A percentile compares a stretch with the other conserved stretches of the same genome.
phyloP scores from a whole-genome alignment of 1,140 invertebrate genomes.

The Cydia fagiglandana region DNA sequence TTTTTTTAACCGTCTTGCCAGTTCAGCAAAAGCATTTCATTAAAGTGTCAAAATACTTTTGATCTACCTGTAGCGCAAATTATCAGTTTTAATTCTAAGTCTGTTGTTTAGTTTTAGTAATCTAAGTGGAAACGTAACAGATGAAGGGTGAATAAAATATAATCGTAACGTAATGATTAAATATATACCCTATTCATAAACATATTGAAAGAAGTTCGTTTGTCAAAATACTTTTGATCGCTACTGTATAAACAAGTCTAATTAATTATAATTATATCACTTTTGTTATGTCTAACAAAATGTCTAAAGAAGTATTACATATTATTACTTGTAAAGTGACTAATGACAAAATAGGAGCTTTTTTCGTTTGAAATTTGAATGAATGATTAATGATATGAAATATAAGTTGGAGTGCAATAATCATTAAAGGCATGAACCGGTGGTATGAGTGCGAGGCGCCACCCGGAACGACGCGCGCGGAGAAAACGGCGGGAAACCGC shows the following conservation, averaged over 20 bases:
- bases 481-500: slow-evolving; percentile 76
- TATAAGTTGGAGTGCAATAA: slow-evolving; percentile 45
- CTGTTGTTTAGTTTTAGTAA: too few species aligned
- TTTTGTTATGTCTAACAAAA: not conserved
- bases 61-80: too few species aligned
- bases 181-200: too few species aligned
- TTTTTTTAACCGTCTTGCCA: too few species aligned
- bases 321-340: not conserved
- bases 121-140: too few species aligned
- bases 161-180: too few species aligned
- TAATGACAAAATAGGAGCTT: not conserved
- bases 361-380: not conserved
- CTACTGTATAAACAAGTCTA: not conserved
- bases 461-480: slow-evolving; percentile 72
- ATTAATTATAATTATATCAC: not conserved
- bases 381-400: not conserved
- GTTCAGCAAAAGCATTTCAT: too few species aligned
- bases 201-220: too few species aligned
- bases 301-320: not conserved
- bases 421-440: slow-evolving; percentile 64
- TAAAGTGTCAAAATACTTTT: too few species aligned
- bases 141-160: too few species aligned
- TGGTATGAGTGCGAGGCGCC: slow-evolving; percentile 60
- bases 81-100: too few species aligned
- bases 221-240: too few species aligned